Evolutionary conservation across 1,140 invertebrate species (phyloP).

Genomic region (Camponotus vicinus): DNA sequence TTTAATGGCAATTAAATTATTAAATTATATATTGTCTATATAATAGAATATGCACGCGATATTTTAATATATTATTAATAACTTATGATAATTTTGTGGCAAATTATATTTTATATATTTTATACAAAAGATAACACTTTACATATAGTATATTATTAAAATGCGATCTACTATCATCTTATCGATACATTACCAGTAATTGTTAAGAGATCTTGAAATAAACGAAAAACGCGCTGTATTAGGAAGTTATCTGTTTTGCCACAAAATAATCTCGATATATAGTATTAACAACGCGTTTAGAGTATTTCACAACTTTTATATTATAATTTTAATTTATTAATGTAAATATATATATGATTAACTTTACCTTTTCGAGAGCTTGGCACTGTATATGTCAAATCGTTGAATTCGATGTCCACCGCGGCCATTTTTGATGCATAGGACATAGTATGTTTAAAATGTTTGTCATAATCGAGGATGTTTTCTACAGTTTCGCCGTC

Average conservation of each 20-base stretch:
- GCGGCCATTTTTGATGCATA: constrained; percentile 83
- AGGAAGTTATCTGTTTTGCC: neutral
- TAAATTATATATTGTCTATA: no score
- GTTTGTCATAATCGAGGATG: neutral
- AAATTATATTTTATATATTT: no score
- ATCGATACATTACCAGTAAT: neutral
- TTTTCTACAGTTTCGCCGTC: neutral
- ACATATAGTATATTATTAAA: no score
- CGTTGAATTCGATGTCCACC: constrained; percentile 91
- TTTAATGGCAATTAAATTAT: no score
- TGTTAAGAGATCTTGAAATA: neutral
- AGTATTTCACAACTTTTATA: neutral
- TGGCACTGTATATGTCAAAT: constrained; percentile 89
- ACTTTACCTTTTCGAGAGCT: constrained; percentile 88
- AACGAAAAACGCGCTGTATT: neutral
- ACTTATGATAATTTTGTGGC: no score
- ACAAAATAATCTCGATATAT: neutral
- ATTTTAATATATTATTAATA: no score
- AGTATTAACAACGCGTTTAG: neutral
- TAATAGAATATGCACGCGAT: no score
- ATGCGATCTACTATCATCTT: no score
- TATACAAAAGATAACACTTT: no score
- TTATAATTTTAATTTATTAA: neutral
- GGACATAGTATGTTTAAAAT: neutral
- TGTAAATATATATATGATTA: neutral